phyloP scores from a whole-genome alignment of 2,797 vertebrate genomes.

The Cyprinella venusta region DNA sequence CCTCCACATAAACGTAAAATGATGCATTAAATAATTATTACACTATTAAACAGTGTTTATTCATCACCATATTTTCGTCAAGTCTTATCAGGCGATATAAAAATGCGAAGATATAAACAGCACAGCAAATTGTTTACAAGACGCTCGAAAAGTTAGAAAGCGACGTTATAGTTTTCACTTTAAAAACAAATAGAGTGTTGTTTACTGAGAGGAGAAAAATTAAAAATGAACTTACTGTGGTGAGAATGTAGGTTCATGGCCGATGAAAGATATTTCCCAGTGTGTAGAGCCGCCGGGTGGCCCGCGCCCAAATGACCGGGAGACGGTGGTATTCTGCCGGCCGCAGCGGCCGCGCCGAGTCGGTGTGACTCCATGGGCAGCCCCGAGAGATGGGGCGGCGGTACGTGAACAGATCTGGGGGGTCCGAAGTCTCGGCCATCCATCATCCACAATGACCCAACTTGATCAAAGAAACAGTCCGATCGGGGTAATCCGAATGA shows the following conservation, averaged over 20 bases:
- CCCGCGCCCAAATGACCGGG: constrained; percentile 84
- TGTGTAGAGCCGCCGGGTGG: constrained; percentile 86
- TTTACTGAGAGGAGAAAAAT: background rate
- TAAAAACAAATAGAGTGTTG: background rate
- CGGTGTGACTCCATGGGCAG: constrained; percentile 92
- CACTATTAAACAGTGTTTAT: background rate
- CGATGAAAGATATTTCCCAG: constrained; percentile 90
- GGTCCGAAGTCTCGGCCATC: constrained; percentile 98
- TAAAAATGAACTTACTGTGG: constrained; percentile 84
- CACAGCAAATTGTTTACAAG: background rate
- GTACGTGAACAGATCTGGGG: constrained; percentile 91
- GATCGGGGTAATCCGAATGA: constrained; percentile 73
- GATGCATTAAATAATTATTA: background rate
- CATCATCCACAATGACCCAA: constrained; percentile 86
- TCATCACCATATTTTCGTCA: background rate
- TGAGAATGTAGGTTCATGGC: constrained; percentile 91
- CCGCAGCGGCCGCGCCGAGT: constrained; percentile 84
- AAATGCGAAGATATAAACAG: background rate
- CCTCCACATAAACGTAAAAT: background rate
- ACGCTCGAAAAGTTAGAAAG: background rate
- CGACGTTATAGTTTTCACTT: no score
- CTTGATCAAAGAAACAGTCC: constrained; percentile 75
- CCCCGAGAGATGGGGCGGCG: constrained; percentile 89
- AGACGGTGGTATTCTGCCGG: constrained; percentile 86
- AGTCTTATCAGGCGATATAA: background rate